Base-by-base conservation (phyloP, 2,888 invertebrate genomes). In the Agrilus mali region DNA sequence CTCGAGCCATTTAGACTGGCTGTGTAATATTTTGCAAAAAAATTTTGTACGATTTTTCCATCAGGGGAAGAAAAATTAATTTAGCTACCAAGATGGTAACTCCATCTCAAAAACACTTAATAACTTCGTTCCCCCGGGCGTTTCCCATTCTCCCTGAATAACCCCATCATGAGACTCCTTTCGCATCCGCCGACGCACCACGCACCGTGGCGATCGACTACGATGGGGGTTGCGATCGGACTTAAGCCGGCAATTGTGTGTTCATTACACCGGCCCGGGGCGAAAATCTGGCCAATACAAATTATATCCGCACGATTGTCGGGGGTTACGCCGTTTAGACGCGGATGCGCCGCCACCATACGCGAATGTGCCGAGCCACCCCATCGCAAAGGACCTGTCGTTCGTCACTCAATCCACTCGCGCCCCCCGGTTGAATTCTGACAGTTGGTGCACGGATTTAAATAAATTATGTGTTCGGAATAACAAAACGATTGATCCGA, bases 231-330 rank as follows among this genome's bases (percentile, higher is more conserved):
- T 49, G 63, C 66, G 65, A 65, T 65, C 65, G 65, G 61, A 64
- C 64, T 64, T 66, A 66, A 67, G 67, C 67, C 60, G 66, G 65
- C 67, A 66, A 66, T 66, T 66, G 66, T 66, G 64, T 64, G 65
- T 66, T 66, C 66, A 66, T 66, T 66, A 66, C 64, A 61, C 60
- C 58, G 50, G 64, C 64, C 62, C 60, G 44, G 56, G 65, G 66
- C 64, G 66, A 57, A 67, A 67, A 67, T 67, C 67, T 67, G 67
- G 67, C 67, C 67, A 67, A 67, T 67, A 67, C 67, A 67, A 67
- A 67, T 67, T 67, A 66, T 64, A 66, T 65, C 63, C 63, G 55
- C 59, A 57, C 55, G 54, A 55, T 59, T 57, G 59, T 59, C 49
- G 48, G 48, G 44, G 47, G 27, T 48, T 51, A 43, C 45, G 47